Base-by-base conservation (phyloP, 2,113 vertebrate genomes). In the Menura novaehollandiae region DNA sequence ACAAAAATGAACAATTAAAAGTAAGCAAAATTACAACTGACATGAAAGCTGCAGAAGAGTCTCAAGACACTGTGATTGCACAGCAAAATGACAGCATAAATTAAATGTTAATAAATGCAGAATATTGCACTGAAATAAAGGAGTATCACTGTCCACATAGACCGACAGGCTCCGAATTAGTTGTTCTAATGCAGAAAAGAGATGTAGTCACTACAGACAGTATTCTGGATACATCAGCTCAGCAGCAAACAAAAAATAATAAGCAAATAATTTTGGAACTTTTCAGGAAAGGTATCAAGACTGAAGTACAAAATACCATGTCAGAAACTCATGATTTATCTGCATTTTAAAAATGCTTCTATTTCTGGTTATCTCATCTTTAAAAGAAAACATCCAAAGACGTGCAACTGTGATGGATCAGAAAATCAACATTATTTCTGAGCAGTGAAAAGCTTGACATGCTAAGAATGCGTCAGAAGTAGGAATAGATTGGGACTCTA, bases 71-170 rank as follows among this genome's bases (percentile, higher is more conserved):
- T 43, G 24, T 15, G 83, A 88, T 0, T 88, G 83, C 67, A 80
- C 55, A 91, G 88, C 11, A 89, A 89, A 94, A 68, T 71, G 86
- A 93, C 80, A 84, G 83, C 71, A 55, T 81, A 81, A 88, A 94
- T 95, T 93, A 80, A 79, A 63, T 81, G 86, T 86, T 95, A 93
- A 93, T 86, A 91, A 95, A 94, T 91, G 94, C 22, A 88, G 91
- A 92, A 80, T 55, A 86, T 24, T 71, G 66, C 59, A 67, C 28
- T 46, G 41, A 49, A 91, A 92, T 82, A 81, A 88, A 41, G 18
- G 14, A 73, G 27, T 35, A 62, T 9, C 12, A 77, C n/a, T 77
- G 72, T 91, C 88, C 63, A 77, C 55, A 56, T 0, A 88, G 91
- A 92, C 56, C 88, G 94, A 91, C 83, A 80, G 88, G 64, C 43